Percentiles rank a stretch among this genome's conserved stretches.
phyloP scores from a whole-genome alignment of 1,140 invertebrate species.

The Agrypnia vestita region DNA sequence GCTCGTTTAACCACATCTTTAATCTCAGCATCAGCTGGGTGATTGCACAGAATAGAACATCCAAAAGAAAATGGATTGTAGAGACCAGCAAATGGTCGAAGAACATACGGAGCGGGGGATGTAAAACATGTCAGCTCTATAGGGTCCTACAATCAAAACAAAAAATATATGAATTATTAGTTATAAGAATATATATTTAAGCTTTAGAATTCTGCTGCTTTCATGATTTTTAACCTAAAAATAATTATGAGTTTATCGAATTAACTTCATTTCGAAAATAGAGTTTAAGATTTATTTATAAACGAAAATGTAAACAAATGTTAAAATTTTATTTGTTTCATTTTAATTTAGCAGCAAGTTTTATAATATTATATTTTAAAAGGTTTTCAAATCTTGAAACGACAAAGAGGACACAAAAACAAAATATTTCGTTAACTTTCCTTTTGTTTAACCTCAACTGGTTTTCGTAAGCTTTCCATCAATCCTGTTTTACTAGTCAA shows the following conservation, averaged over 20 bases:
- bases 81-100: conserved; percentile 84
- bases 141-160: conserved; percentile 57
- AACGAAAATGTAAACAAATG: no score
- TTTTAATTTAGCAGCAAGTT: no score
- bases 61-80: conserved; percentile 85
- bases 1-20: conserved; percentile 81
- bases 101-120: conserved; percentile 77
- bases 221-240: no score
- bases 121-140: conserved; percentile 67
- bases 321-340: no score
- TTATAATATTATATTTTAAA: no score
- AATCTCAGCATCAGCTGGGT: conserved; percentile 82
- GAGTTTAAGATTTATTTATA: no score
- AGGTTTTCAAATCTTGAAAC: no score
- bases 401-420: no score
- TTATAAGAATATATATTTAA: no score
- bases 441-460: conserved; percentile 61
- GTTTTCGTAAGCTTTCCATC: conserved; percentile 65
- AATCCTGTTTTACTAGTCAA: conserved; percentile 69
- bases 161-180: no score
- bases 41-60: conserved; percentile 87
- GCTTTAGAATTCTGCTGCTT: neutral
- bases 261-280: no score
- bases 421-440: conserved; percentile 52
- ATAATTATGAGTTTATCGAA: no score